Base-by-base conservation (phyloP, 2,113 vertebrate species). In the Alligator mississippiensis region DNA sequence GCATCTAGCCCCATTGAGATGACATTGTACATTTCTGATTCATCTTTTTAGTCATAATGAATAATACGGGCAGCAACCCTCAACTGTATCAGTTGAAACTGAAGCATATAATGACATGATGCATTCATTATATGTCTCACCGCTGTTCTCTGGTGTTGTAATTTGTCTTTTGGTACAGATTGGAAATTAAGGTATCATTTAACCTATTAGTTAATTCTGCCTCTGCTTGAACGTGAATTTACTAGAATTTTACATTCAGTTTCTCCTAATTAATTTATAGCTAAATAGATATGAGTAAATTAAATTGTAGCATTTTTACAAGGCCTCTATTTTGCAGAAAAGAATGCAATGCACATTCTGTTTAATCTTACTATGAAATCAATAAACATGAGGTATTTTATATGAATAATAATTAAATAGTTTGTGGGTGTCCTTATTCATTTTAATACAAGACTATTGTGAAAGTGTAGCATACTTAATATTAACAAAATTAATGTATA, bases 101-200 rank as follows among this genome's bases (percentile, higher is more conserved):
- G 88, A 92, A 93, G 25, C 54, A 88, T 68, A 34, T 92, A 81
- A 24, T 96, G 93, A 96, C 84, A 85, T 84, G 93, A 91, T 80
- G 61, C 58, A 83, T 96, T 95, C 94, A 96, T 95, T 96, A 89
- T 60, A 57, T 85, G 63, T 61, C 90, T 47, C 74, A 93, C 85
- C 54, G 85, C 58, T 89, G 91, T 93, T 72, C 70, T 89, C 85
- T 83, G 70, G 88, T 85, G 78, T 63, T 81, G 13, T 80, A 70
- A 89, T 95, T 93, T 93, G 70, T 89, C 78, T 89, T 12, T 66
- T 90, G 54, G 60, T 93, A 77, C 61, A 90, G 91, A 77, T 30
- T 58, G 79, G 95, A 94, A 92, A 96, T 90, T 80, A 68, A 89
- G 70, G 75, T 90, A 78, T 93, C 72, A 91, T 95, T 95, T 88